These are phyloP conservation scores for Teleiodes luculella DNA, from an alignment of 2,888 invertebrate species.

Conservation along the genomic window DNA sequence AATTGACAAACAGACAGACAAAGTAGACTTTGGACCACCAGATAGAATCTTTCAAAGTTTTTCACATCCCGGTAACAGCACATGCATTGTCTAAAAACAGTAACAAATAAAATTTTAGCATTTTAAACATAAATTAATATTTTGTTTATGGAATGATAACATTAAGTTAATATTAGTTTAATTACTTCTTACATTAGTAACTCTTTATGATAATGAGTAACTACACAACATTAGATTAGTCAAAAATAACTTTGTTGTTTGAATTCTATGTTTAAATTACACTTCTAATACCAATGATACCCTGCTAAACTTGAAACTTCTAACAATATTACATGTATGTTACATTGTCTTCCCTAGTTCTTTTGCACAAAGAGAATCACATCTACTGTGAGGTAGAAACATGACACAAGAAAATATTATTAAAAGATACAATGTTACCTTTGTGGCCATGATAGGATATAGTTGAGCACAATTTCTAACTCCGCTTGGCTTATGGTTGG, in stretches of 20 bases:
- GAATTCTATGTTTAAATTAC: no score
- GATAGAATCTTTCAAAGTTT: constrained; percentile 94
- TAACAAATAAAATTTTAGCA: no score
- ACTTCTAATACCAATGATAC: no score
- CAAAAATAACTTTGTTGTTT: no score
- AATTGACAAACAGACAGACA: constrained; percentile 90
- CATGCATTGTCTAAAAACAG: constrained; percentile 90
- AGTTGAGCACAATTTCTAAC: constrained; percentile 89
- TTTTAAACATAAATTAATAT: no score
- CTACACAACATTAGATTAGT: no score
- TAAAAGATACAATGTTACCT: constrained; percentile 75
- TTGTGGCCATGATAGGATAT: constrained; percentile 93
- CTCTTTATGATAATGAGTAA: no score
- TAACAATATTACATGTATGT: neutral
- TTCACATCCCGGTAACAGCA: constrained; percentile 95
- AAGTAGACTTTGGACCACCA: constrained; percentile 92
- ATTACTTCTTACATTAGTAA: no score
- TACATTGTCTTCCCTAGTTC: neutral
- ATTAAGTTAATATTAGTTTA: no score
- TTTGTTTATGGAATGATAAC: no score
- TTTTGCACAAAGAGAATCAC: neutral
- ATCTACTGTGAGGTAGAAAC: neutral
- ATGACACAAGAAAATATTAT: neutral
- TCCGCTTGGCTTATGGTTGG: constrained; percentile 87
- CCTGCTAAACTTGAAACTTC: neutral